Base-by-base conservation (phyloP, 1,140 invertebrate genomes). In the Cherax quadricarinatus region DNA sequence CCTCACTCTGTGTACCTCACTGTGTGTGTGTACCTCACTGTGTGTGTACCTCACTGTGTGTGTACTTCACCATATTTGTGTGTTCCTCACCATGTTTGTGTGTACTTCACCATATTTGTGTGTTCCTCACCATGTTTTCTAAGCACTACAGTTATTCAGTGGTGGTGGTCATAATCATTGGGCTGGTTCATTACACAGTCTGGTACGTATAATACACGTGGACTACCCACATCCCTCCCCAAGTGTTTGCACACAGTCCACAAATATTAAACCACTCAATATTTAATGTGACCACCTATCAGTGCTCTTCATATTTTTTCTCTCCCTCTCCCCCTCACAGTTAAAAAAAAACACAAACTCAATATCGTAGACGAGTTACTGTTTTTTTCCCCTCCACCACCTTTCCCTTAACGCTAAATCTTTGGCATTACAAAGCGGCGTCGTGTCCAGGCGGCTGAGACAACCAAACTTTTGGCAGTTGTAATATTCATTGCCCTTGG, bases 361-460 rank as follows among this genome's bases (percentile, higher is more conserved):
- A 21, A 1, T 21, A 66, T 16, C 5, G 0, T 66, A 18, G 62
- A 18, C 21, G 62, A 18, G 62, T 66, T 66, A 66, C 62, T 16
- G 18, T 3, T 66, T 21, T 21, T 21, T 66, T 2, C 70, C 70
- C 24, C 70, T 3, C 5, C 70, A 30, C 30, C 2, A 75, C 10
- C 70, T n/a, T 30, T 75, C 24, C 3, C 70, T 41, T 75, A 5
- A 75, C 70, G 70, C 7, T 75, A n/a, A 75, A 21, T 10, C 70
- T 75, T 30, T 41, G 30, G 30, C 30, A 41, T 41, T 21, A 30
- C n/a, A 16, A 75, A 21, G 21, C n/a, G n/a, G 24, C 24, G 70
- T 75, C 85, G 85, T 87, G 85, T 87, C 70, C 85, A 79, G 70
- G 85, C 85, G 51, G 85, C 85, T 70, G 85, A n/a, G 85, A 73